A percentile compares a stretch with the other conserved stretches of the same genome.
phyloP scores from a whole-genome alignment of 2,888 invertebrate species.

The Poecilobothrus nobilitatus region DNA sequence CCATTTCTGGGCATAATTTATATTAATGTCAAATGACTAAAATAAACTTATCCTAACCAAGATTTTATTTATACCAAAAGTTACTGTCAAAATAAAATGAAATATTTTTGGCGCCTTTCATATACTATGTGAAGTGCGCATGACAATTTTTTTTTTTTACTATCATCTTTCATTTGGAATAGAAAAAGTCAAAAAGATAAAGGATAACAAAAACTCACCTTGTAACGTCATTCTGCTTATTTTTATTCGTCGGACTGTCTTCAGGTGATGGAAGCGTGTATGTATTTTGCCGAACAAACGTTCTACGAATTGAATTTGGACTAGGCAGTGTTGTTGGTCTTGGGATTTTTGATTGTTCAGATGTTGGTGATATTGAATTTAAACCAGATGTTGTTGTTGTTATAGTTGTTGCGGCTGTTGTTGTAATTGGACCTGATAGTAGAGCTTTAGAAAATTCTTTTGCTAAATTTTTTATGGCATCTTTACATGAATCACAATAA shows the following conservation, averaged over 20 bases:
- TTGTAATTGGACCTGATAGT: constrained; percentile 20
- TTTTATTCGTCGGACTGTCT: constrained; percentile 32
- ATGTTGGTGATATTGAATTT: constrained; percentile 16
- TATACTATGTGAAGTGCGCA: not conserved
- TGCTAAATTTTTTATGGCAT: constrained; percentile 49
- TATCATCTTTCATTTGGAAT: too few relatives aligned
- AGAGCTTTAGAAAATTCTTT: constrained; percentile 39
- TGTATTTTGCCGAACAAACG: constrained; percentile 40
- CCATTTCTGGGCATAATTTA: not conserved
- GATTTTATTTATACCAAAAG: not conserved
- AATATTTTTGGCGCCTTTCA: not conserved
- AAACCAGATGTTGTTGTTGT: not conserved
- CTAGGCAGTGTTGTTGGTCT: constrained; percentile 39
- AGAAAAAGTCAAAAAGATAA: too few relatives aligned
- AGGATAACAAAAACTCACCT: too few relatives aligned
- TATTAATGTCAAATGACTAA: not conserved
- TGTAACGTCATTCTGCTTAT: constrained; percentile 11
- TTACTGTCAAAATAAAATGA: not conserved
- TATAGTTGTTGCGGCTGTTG: not conserved
- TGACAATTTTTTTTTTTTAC: too few relatives aligned
- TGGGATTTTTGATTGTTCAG: constrained; percentile 36
- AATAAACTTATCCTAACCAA: not conserved
- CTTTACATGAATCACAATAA: constrained; percentile 55
- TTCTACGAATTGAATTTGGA: constrained; percentile 37
- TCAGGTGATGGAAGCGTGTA: constrained; percentile 37